Base-by-base conservation (phyloP, 2,888 invertebrate species). In the Hirtodrosophila alboralis region DNA sequence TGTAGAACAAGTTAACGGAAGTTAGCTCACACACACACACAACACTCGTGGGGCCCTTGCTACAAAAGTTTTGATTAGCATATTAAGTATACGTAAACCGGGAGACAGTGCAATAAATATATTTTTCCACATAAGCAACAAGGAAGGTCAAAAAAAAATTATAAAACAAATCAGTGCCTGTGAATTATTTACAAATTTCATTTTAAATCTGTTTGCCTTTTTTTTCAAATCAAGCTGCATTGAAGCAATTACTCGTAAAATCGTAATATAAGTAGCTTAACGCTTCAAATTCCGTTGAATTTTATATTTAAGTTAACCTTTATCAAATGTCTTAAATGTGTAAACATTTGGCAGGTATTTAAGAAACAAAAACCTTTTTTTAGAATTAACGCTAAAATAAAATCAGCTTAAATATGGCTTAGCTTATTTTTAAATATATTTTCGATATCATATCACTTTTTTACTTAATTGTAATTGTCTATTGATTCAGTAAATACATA, bases 61-160 rank as follows among this genome's bases (percentile, higher is more conserved):
- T 37, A 26, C 31, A 31, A 8, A 58, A 73, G 74, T n/a, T 58
- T 78, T 71, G 45, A 64, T 77, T 78, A 77, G 57, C 81, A 76
- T 77, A 77, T 76, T 77, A 69, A 65, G 76, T 75, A 75, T 75
- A 71, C 64, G 64, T 51, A 70, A 30, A n/a, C n/a, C 51, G 33
- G 53, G 3, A 21, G 18, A 21, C 69, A 54, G 34, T 53, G 48
- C 38, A 44, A 51, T 31, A 30, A n/a, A n/a, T n/a, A n/a, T n/a
- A n/a, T n/a, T 36, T 33, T 8, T 18, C 21, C 7, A 4, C 26
- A 34, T 26, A 16, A 26, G 1, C 13, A 37, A 60, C 30, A n/a
- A 6, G 9, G 7, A 38, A 36, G 18, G 14, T 6, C 13, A n/a
- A 6, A 13, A 33, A 13, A 30, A 67, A 23, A 23, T 1, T 6